phyloP scores from a whole-genome alignment of 2,113 vertebrate species.

The Phalacrocorax brasilianus region DNA sequence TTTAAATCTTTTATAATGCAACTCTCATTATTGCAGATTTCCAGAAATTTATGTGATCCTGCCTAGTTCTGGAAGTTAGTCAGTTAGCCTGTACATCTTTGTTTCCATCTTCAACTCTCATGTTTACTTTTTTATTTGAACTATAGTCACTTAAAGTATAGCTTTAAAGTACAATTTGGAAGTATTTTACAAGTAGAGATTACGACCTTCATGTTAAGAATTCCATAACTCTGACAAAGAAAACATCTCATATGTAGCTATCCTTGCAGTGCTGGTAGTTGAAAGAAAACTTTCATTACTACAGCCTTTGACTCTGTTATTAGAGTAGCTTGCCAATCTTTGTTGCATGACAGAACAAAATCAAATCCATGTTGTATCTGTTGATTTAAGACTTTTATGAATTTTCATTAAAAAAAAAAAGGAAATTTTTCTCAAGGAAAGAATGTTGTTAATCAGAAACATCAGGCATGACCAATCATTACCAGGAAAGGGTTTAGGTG shows the following conservation, averaged over 20 bases:
- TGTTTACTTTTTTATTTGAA: neutral
- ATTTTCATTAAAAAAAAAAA: neutral
- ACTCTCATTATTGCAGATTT: neutral
- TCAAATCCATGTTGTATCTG: neutral
- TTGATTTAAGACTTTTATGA: conserved; percentile 3
- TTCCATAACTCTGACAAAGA: neutral
- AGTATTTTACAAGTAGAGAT: neutral
- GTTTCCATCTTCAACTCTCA: neutral
- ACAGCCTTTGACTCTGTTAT: neutral
- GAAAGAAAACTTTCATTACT: neutral
- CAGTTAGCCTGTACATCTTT: neutral
- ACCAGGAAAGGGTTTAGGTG: conserved; percentile 30
- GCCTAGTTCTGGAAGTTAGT: neutral
- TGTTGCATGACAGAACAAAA: neutral
- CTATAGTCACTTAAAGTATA: neutral
- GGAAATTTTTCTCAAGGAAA: conserved; percentile 6
- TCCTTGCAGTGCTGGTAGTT: neutral
- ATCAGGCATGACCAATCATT: conserved; percentile 36
- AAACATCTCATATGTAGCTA: neutral
- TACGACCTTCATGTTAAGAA: neutral
- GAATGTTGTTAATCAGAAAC: conserved; percentile 50
- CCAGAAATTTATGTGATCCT: neutral
- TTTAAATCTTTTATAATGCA: neutral
- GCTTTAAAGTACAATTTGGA: neutral
- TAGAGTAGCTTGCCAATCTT: neutral